Conservation (phyloP, 2,888 invertebrate genomes). For the Drosophila barbarae region DNA sequence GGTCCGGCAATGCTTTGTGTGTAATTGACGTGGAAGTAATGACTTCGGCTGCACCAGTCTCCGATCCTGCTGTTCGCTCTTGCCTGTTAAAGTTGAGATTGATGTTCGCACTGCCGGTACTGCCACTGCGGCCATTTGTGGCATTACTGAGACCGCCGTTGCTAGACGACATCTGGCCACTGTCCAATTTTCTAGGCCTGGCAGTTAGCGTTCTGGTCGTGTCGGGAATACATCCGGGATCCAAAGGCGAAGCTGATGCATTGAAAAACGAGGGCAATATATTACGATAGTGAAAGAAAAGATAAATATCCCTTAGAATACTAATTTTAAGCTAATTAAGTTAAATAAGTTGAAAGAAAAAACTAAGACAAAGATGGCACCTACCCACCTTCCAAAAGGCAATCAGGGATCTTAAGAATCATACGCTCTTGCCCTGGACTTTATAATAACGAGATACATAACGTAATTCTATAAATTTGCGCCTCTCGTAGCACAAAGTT, state of each 20-base stretch:
- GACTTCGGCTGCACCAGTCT: conserved; percentile 28
- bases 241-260: conserved; percentile 2
- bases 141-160: conserved; percentile 75
- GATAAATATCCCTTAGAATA: background rate
- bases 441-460: background rate
- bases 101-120: conserved; percentile 69
- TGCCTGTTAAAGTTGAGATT: conserved; percentile 54
- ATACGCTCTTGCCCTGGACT: background rate
- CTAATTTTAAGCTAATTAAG: background rate
- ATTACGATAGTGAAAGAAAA: background rate
- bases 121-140: conserved; percentile 71
- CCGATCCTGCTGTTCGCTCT: conserved; percentile 29
- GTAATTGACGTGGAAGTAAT: conserved; percentile 49
- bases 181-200: conserved; percentile 17
- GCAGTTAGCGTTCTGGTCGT: conserved; percentile 1
- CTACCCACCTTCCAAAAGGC: background rate
- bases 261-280: background rate
- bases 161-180: conserved; percentile 71
- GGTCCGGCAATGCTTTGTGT: conserved; percentile 66
- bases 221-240: conserved; percentile 1
- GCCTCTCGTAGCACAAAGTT: too few relatives aligned
- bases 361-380: background rate
- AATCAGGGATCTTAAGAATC: background rate
- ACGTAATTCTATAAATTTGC: too few relatives aligned
- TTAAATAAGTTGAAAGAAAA: background rate